Base-by-base conservation (phyloP, 2,113 vertebrate genomes). In the Eolophus roseicapilla region DNA sequence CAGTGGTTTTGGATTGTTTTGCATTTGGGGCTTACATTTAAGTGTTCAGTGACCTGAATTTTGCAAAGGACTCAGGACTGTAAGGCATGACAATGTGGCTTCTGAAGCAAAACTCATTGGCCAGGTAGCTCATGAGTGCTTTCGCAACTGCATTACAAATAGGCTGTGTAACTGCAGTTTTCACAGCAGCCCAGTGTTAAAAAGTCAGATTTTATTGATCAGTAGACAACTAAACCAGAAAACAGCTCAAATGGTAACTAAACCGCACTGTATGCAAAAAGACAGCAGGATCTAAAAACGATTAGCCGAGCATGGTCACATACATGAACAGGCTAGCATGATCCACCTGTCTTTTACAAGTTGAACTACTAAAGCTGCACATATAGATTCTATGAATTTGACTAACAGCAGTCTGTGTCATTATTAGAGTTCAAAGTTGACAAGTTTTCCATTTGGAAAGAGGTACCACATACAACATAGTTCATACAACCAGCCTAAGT, bases 251-350 rank as follows among this genome's bases (percentile, higher is more conserved):
- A 35, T 31, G 23, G 6, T 65, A 55, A 37, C 15, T 60, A 41
- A 77, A 50, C 6, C 65, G 4, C 8, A 50, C 4, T 46, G 12
- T 33, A 53, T 15, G 17, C 23, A 37, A 69, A 92, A 79, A 43
- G 21, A 11, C 18, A 75, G 18, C 16, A 55, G 44, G 35, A 29
- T 35, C 62, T 67, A 50, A 84, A 75, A 3, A 23, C 1, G 1
- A 39, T 60, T 43, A 44, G 10, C 15, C 55, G 41, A 60, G 27
- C 1, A 0, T 53, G 27, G n/a, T 46, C 37, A 74, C 1, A 1
- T 13, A 47, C 16, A 8, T 20, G 12, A 76, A 31, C 0, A 0
- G 16, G 46, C 17, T 13, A 27, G 6, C 10, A 6, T 14, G 37
- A 57, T 59, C 23, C 62, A 74, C 2, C 5, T 73, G 12, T 55